These are phyloP conservation scores for Tinea trinotella DNA, from an alignment of 2,888 invertebrate genomes.

Conservation along the genomic window DNA sequence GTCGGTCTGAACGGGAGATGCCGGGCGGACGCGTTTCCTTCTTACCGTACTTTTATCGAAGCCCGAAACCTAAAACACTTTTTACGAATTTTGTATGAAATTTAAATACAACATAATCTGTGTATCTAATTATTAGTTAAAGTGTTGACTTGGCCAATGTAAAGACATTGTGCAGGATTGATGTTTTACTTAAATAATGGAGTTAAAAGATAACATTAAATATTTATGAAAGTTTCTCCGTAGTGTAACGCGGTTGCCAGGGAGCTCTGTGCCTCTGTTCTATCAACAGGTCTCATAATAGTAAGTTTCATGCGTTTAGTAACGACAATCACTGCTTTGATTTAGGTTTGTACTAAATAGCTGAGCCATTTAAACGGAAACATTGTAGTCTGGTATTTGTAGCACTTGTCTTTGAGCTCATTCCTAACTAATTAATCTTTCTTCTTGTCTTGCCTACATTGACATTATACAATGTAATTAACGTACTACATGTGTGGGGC, in stretches of 20 bases:
- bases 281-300: conserved; percentile 15
- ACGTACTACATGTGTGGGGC: too few relatives aligned
- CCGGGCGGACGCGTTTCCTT: conserved; percentile 8
- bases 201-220: neutral
- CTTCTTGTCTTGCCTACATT: neutral
- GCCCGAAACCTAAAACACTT: neutral
- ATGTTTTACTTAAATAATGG: neutral
- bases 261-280: neutral
- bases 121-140: neutral
- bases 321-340: neutral
- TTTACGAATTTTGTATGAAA: neutral
- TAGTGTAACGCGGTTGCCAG: conserved; percentile 16
- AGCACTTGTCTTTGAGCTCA: neutral
- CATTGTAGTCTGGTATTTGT: neutral
- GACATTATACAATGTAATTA: too few relatives aligned
- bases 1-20: neutral
- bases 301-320: conserved; percentile 15
- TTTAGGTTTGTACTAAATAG: neutral
- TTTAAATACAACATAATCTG: neutral
- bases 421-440: neutral
- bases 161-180: neutral
- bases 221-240: conserved; percentile 16
- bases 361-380: neutral
- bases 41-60: neutral
- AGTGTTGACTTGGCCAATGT: neutral